These are phyloP conservation scores for Calcarius lapponicus DNA, from an alignment of 2,797 vertebrate species.

Conservation along the genomic window DNA sequence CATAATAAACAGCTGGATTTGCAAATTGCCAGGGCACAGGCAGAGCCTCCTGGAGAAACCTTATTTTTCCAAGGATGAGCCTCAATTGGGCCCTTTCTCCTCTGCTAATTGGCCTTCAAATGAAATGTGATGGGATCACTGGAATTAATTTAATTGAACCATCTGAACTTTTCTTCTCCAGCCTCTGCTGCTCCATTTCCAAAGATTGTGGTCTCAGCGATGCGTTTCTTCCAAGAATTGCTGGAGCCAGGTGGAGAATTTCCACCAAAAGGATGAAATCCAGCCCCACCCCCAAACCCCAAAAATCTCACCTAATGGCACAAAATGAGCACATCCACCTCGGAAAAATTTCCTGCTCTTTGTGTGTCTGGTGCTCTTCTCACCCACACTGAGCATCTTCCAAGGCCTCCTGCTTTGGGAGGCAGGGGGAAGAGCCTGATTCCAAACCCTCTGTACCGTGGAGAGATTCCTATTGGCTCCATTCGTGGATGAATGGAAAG, in stretches of 20 bases:
- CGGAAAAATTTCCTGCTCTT: background rate
- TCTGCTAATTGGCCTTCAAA: constrained; percentile 52
- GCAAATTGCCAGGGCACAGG: background rate
- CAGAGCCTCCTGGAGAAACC: background rate
- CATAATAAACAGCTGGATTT: background rate
- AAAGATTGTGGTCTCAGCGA: background rate
- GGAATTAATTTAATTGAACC: background rate
- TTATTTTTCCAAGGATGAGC: background rate
- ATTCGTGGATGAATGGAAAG: background rate
- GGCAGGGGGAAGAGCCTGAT: background rate
- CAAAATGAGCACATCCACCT: background rate
- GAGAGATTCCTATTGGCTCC: background rate
- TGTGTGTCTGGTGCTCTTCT: background rate
- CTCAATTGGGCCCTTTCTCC: constrained; percentile 42
- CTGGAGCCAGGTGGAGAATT: background rate
- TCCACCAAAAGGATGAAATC: background rate
- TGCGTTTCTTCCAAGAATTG: background rate
- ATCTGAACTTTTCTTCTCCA: background rate
- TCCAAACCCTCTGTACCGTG: background rate
- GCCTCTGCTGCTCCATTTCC: background rate
- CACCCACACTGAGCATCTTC: background rate
- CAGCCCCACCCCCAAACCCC: background rate
- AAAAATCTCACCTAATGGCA: background rate
- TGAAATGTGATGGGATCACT: background rate
- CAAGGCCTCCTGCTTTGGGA: background rate